Conservation (phyloP, 1,140 invertebrate genomes). For the Lerema accius region DNA sequence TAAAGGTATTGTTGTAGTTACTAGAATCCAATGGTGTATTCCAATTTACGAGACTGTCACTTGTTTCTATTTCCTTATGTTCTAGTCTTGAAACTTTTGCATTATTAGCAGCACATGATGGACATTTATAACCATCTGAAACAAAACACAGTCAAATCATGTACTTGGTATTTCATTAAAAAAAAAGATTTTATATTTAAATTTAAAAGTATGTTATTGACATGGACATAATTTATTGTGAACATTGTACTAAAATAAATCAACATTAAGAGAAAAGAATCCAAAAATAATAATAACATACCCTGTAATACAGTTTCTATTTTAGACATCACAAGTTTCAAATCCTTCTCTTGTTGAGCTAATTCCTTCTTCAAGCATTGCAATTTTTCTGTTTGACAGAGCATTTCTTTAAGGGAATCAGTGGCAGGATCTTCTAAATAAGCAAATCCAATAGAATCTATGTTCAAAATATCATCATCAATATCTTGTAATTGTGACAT, state of each 20-base stretch:
- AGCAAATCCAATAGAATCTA: conserved; percentile 86
- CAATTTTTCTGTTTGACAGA: conserved; percentile 85
- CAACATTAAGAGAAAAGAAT: too few species aligned
- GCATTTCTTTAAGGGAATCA: conserved; percentile 85
- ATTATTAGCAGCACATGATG: conserved; percentile 61
- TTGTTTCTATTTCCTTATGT: conserved; percentile 75
- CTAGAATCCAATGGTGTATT: conserved; percentile 35
- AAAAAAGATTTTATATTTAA: too few species aligned
- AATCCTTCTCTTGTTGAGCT: conserved; percentile 85
- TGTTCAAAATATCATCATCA: conserved; percentile 78
- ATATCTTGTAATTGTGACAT: conserved; percentile 84
- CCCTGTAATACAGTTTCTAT: conserved; percentile 65
- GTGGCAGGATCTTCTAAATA: conserved; percentile 85
- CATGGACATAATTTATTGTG: too few species aligned
- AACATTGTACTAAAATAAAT: too few species aligned
- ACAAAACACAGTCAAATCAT: too few species aligned
- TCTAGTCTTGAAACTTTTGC: conserved; percentile 55
- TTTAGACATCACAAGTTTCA: conserved; percentile 78
- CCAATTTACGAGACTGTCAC: conserved; percentile 66
- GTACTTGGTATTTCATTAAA: too few species aligned
- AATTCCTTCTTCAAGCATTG: conserved; percentile 85
- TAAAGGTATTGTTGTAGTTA: conserved; percentile 33
- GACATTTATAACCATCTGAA: conserved; percentile 74
- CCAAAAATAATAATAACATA: too few species aligned
- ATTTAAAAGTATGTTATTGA: too few species aligned